Evolutionary conservation across 2,113 vertebrate genomes (phyloP).

Genomic region (Lathamus discolor): DNA sequence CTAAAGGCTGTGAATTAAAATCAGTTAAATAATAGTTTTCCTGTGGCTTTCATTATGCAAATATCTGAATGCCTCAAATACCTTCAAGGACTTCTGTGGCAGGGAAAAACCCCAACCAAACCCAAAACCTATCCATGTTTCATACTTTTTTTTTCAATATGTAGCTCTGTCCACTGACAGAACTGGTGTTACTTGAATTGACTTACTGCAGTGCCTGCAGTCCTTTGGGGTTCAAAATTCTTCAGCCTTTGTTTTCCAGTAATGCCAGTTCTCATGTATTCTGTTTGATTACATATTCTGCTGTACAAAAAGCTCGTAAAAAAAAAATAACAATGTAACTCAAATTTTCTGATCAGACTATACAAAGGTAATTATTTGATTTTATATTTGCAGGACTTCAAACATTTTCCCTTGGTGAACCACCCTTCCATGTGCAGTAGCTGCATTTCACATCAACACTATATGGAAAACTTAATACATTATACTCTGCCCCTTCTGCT

Average conservation of each 20-base stretch:
- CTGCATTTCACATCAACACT: neutral
- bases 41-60: constrained; percentile 36
- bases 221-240: neutral
- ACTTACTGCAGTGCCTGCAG: neutral
- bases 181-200: neutral
- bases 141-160: neutral
- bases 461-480: neutral
- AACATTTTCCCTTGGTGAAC: neutral
- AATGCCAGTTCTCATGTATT: neutral
- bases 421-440: neutral
- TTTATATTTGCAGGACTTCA: constrained; percentile 21
- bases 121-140: neutral
- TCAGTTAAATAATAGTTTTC: constrained; percentile 15
- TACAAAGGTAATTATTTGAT: constrained; percentile 31
- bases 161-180: neutral
- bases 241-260: neutral
- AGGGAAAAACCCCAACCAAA: neutral
- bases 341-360: neutral
- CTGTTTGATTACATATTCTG: neutral
- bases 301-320: neutral
- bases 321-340: neutral
- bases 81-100: neutral
- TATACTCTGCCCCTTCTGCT: neutral
- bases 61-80: neutral
- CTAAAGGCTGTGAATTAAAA: constrained; percentile 23